Base-by-base conservation (phyloP, 2,797 vertebrate species). In the Sternotherus odoratus region DNA sequence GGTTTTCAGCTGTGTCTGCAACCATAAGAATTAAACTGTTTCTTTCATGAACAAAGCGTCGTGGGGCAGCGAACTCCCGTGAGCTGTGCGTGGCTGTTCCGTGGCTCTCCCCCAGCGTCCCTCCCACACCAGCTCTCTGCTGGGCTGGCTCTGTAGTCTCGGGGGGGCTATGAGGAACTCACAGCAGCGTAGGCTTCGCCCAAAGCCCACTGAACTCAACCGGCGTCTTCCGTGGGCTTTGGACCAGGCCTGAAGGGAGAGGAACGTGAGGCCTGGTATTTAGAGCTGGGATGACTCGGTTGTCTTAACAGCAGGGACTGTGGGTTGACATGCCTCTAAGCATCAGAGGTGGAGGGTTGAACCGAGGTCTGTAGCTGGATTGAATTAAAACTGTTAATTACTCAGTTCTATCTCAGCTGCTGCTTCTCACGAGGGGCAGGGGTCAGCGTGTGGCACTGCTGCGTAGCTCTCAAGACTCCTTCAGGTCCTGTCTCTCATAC, bases 1-100 rank as follows among this genome's bases (percentile, higher is more conserved):
- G 57, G 51, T 36, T 74, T n/a, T 84, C 57, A 81, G 36, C 60
- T 93, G 54, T 92, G 66, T 91, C 46, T 89, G 66, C 89, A 54
- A 57, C 87, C 81, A 1, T 86, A 72, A 54, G 60, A 82, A 23
- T 87, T 85, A 87, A 91, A 80, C 15, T 77, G 8, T 54, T 89
- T 1, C 4, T 89, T 92, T 92, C 46, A 72, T 91, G 50, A 28
- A 17, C 24, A 9, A 72, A 74, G 23, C 4, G 23, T 26, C 2
- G 3, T 3, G 24, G 69, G 69, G 39, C 26, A 15, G 60, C 15
- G 19, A 63, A 19, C 60, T 63, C 33, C 60, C 36, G 89, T 88
- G 57, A 85, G 46, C 17, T 72, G 12, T 88, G 39, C 53, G 46
- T 33, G 26, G 5, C 33, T 91, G 60, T 13, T 77, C 1, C 50